Conservation (phyloP, 2,888 invertebrate species). For the Lysandra bellargus region DNA sequence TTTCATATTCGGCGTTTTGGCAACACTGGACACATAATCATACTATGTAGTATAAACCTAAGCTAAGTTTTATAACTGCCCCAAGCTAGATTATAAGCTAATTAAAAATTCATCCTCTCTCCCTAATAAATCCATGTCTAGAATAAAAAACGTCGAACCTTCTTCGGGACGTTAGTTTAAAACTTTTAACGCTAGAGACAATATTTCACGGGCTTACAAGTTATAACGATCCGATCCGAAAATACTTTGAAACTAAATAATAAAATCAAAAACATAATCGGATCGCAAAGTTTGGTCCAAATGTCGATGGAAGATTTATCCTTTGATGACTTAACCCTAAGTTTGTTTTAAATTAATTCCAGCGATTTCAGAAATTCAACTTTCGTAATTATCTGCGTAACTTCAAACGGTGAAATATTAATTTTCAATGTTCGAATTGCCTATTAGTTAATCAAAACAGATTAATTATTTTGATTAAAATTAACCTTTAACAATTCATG, state of each 20-base stretch:
- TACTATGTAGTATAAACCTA: no score
- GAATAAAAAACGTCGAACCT: no score
- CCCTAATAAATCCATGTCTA: no score
- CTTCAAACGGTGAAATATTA: conserved; percentile 10
- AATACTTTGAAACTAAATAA: not conserved
- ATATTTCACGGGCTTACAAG: not conserved
- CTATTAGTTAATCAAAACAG: not conserved
- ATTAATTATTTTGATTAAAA: not conserved
- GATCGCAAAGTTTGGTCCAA: not conserved
- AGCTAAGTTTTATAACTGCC: not conserved
- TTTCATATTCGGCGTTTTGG: no score
- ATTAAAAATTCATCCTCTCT: no score
- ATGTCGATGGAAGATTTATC: conserved; percentile 5
- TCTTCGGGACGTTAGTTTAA: no score
- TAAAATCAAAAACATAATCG: not conserved
- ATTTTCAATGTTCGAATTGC: conserved; percentile 13
- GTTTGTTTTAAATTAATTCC: conserved; percentile 5
- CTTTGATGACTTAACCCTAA: conserved; percentile 13
- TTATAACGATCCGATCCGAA: not conserved
- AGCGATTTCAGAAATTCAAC: not conserved
- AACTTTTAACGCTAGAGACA: not conserved
- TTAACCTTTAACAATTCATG: not conserved
- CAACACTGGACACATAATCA: not conserved
- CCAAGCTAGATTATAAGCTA: no score
- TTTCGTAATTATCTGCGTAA: conserved; percentile 3